These are phyloP conservation scores for Hemaris fuciformis DNA, from an alignment of 2,888 invertebrate genomes.

Conservation along the genomic window DNA sequence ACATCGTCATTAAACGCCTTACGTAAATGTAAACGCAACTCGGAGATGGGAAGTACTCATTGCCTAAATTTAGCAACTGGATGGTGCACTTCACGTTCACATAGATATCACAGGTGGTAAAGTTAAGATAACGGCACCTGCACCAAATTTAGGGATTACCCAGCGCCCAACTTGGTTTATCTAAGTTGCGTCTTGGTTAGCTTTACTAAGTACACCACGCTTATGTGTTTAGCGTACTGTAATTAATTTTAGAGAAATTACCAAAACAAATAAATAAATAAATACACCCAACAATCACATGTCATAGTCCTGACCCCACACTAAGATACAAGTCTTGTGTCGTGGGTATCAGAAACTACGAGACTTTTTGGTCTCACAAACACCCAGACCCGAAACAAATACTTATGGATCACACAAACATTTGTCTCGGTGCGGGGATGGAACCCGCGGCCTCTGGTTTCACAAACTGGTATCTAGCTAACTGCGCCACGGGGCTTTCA, in stretches of 20 bases:
- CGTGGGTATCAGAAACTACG: no score
- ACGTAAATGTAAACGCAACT: slow-evolving; percentile 51
- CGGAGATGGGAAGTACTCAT: slow-evolving; percentile 35
- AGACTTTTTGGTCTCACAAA: no score
- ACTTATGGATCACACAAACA: no score
- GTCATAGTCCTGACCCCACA: no score
- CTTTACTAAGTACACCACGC: neutral
- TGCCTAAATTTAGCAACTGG: slow-evolving; percentile 64
- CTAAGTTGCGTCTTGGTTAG: neutral
- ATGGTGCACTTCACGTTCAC: slow-evolving; percentile 48
- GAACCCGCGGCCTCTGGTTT: no score
- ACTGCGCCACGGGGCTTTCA: no score
- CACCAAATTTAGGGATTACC: slow-evolving; percentile 29
- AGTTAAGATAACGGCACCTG: slow-evolving; percentile 44
- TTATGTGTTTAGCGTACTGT: neutral
- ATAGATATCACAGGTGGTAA: slow-evolving; percentile 36
- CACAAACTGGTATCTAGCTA: no score
- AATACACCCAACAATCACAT: no score
- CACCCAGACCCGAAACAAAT: no score
- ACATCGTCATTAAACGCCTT: slow-evolving; percentile 72
- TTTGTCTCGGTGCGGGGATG: no score
- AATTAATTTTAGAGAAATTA: neutral
- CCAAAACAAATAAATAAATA: no score
- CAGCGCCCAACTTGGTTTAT: neutral
- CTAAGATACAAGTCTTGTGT: no score